phyloP scores from a whole-genome alignment of 2,797 vertebrate genomes.

The Harpagifer antarcticus region DNA sequence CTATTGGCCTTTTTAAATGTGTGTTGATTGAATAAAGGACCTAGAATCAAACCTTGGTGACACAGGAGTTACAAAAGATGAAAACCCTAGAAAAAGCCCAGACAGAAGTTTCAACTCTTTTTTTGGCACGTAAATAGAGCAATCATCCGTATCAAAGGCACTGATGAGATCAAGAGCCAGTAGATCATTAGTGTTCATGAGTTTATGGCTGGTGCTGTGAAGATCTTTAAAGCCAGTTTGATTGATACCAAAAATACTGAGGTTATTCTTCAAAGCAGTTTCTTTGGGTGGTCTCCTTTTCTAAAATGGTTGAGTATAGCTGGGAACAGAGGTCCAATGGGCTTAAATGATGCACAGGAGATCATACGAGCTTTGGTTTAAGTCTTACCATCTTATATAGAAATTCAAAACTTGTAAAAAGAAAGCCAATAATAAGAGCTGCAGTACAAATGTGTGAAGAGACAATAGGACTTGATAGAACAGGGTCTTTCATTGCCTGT shows the following conservation, averaged over 20 bases:
- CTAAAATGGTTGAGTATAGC: conserved; percentile 16
- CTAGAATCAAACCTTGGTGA: conserved; percentile 1
- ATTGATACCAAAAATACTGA: conserved; percentile 28
- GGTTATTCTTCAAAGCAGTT: conserved; percentile 38
- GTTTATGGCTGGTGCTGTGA: conserved; percentile 43
- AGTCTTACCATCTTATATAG: conserved; percentile 1
- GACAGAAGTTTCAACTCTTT: conserved; percentile 15
- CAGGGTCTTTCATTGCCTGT: conserved; percentile 55
- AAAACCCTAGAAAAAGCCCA: conserved; percentile 3
- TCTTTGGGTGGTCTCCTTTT: conserved; percentile 17
- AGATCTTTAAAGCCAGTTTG: conserved; percentile 44
- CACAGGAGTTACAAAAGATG: background rate
- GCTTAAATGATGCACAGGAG: conserved; percentile 15
- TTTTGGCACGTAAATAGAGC: conserved; percentile 47
- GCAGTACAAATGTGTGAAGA: background rate
- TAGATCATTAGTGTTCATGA: conserved; percentile 53
- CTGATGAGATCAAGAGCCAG: conserved; percentile 44
- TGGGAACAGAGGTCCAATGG: background rate
- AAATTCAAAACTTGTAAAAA: background rate
- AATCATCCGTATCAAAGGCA: conserved; percentile 53
- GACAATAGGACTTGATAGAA: background rate
- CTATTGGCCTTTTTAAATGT: no score
- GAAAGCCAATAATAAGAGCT: background rate
- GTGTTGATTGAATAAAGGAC: background rate
- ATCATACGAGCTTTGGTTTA: conserved; percentile 12